Evolutionary conservation across 1,140 invertebrate genomes (phyloP), one percentile per base, ranked within the genome.

Genomic region (Penaeus chinensis): DNA sequence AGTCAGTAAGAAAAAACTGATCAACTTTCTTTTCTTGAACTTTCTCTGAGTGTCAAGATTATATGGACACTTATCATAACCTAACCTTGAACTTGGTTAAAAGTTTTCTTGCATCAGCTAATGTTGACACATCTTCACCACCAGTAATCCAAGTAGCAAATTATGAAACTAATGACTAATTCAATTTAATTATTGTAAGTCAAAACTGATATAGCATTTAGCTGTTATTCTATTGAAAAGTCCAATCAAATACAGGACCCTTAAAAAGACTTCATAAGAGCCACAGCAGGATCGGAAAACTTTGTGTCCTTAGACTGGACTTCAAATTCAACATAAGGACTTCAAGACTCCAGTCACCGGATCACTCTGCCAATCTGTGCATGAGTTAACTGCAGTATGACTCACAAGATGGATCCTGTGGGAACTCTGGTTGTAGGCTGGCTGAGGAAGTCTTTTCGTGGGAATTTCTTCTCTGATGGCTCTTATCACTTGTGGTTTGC

Each of bases 331-430:
- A 60, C 10, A 74, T 74, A 18, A 18, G 1, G 37, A 18, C 11
- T 27, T 74, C 13, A 24, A 62, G 19, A 24, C 66, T 54, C 54
- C 5, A 82, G 54, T 13, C 54, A 54, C 54, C 0, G 54, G 54
- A 54, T 54, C 54, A 54, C 54, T 42, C 4, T 54, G 54, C 54
- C 54, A 54, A 54, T 54, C 54, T 54, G 54, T 54, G 61, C 65
- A 60, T 62, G 63, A 60, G 24, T 24, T 27, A 71, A 24, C 66
- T 24, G 32, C 32, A 71, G 32, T 71, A n/a, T 71, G 66, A 69
- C 89, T 90, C 82, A 90, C 89, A 90, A 62, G 89, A 84, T 32
- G 89, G 86, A 74, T 88, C 89, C 60, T 88, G 86, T 32, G 89
- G 89, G 77, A 90, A 90, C 69, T 90, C 89, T 82, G 86, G 86